Evolutionary conservation across 1,140 invertebrate genomes (phyloP).

Genomic region (Pararge aegeria): DNA sequence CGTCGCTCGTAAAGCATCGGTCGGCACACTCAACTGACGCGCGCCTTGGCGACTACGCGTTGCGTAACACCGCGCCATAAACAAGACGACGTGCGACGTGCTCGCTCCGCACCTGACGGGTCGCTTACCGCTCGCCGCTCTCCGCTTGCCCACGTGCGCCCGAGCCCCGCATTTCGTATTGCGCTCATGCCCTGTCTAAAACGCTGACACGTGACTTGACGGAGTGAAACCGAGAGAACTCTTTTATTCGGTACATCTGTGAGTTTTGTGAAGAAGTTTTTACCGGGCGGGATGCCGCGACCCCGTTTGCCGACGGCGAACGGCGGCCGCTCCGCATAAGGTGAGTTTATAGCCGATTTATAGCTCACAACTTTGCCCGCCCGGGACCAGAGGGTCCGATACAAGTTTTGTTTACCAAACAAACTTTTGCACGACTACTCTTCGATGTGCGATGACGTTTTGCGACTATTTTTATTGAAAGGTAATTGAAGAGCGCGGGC

Average conservation of each 20-base stretch:
- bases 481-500: conserved; percentile 26
- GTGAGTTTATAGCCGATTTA: conserved; percentile 77
- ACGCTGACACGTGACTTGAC: conserved; percentile 72
- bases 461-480: conserved; percentile 28
- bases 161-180: conserved; percentile 64
- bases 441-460: conserved; percentile 25
- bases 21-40: conserved; percentile 79
- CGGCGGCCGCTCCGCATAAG: conserved; percentile 71
- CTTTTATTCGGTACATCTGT: conserved; percentile 57
- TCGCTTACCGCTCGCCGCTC: conserved; percentile 32
- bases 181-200: conserved; percentile 69
- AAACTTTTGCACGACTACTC: conserved; percentile 49
- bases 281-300: conserved; percentile 64
- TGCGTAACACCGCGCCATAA: conserved; percentile 75
- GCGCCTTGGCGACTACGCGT: conserved; percentile 76
- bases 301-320: conserved; percentile 68
- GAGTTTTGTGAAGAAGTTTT: conserved; percentile 72
- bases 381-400: conserved; percentile 51
- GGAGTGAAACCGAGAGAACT: conserved; percentile 65
- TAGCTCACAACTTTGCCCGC: conserved; percentile 51
- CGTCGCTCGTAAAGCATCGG: conserved; percentile 79
- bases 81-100: conserved; percentile 63
- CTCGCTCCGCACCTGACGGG: conserved; percentile 56
- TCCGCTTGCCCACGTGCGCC: conserved; percentile 58
- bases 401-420: conserved; percentile 55